Conservation (phyloP, 2,888 invertebrate species). For the Hypselothyrea guttata region DNA sequence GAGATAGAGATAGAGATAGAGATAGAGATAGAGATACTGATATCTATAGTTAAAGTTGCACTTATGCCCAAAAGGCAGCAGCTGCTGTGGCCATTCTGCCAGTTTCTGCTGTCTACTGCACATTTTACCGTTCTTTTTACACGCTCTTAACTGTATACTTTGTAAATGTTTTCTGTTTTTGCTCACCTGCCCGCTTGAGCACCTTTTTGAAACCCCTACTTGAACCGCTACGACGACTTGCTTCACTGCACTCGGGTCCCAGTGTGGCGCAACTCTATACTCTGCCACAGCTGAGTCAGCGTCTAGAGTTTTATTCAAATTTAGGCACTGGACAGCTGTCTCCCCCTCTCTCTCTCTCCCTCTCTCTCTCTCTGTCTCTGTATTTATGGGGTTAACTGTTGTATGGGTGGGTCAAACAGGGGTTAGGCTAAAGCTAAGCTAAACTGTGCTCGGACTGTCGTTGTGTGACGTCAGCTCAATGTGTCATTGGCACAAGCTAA, state of each 20-base stretch:
- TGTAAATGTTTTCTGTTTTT: background rate
- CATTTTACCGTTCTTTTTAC: conserved; percentile 31
- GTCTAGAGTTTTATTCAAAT: conserved; percentile 7
- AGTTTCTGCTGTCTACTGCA: conserved; percentile 15
- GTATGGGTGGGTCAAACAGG: conserved; percentile 35
- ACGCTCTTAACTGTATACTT: no score
- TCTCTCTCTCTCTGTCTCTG: no score
- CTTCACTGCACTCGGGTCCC: conserved; percentile 32
- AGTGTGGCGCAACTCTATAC: no score
- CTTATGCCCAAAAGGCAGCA: conserved; percentile 4
- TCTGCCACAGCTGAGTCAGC: no score
- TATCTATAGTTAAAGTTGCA: no score
- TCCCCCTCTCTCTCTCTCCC: no score
- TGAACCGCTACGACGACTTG: no score
- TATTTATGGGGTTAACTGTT: background rate
- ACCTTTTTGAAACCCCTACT: conserved; percentile 2
- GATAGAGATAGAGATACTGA: no score
- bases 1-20: no score
- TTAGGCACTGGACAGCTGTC: conserved; percentile 21
- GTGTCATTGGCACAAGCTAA: conserved; percentile 55
- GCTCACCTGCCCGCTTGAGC: background rate
- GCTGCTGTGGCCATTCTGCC: conserved; percentile 43
- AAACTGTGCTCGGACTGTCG: background rate
- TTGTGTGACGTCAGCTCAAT: conserved; percentile 41
- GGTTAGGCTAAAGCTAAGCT: conserved; percentile 29